These are phyloP conservation scores for Colletes gigas DNA, from an alignment of 1,140 invertebrate genomes.

Conservation along the genomic window DNA sequence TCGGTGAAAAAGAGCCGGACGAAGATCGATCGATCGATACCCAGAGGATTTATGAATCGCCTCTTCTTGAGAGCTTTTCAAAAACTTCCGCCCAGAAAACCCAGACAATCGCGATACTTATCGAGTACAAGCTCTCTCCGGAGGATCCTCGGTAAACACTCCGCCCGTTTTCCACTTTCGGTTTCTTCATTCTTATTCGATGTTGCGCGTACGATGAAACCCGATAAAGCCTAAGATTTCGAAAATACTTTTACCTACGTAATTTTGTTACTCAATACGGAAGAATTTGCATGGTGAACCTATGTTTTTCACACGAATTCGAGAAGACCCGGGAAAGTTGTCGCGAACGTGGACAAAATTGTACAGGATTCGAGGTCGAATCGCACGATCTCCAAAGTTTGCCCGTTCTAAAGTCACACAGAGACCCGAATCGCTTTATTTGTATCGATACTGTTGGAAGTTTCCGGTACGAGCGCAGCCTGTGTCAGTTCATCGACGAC, in stretches of 20 bases:
- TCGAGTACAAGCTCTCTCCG: background rate
- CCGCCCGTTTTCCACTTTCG: too few species aligned
- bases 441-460: background rate
- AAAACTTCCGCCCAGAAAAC: background rate
- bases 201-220: background rate
- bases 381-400: constrained; percentile 7
- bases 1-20: background rate
- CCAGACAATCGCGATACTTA: background rate
- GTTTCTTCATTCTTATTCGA: background rate
- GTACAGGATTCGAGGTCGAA: background rate
- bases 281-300: too few species aligned
- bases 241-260: too few species aligned
- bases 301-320: too few species aligned
- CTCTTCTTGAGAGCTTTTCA: background rate
- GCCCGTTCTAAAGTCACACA: background rate
- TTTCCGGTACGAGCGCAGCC: background rate
- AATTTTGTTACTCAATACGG: too few species aligned
- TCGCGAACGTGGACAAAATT: too few species aligned
- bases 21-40: background rate
- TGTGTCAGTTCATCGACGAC: background rate
- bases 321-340: too few species aligned
- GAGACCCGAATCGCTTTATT: background rate
- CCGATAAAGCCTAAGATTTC: too few species aligned
- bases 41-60: background rate
- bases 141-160: too few species aligned